These are phyloP conservation scores for Penaeus chinensis DNA, from an alignment of 1,140 invertebrate species.

Conservation along the genomic window DNA sequence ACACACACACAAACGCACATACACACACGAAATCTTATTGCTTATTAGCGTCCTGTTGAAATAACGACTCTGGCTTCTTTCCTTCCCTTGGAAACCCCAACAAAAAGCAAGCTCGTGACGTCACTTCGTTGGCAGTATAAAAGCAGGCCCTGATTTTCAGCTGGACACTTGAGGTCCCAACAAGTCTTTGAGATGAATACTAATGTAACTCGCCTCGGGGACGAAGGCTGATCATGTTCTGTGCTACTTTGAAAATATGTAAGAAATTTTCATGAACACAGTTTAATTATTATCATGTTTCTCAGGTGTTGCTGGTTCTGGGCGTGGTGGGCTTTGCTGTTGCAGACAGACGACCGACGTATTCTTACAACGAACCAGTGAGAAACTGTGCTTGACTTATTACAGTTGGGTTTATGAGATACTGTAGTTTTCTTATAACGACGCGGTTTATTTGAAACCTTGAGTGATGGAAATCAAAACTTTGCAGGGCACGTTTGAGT, in stretches of 20 bases:
- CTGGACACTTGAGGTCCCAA: not conserved
- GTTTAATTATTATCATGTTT: not conserved
- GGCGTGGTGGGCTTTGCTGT: not conserved
- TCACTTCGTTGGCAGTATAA: not conserved
- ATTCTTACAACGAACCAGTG: not conserved
- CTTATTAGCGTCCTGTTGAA: no score
- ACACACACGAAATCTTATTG: no score
- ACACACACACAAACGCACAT: no score
- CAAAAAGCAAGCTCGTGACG: conserved; percentile 5
- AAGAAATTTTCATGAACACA: not conserved
- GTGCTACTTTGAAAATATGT: no score
- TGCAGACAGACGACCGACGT: not conserved
- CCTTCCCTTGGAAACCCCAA: not conserved
- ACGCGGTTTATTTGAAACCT: not conserved
- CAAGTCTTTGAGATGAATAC: not conserved
- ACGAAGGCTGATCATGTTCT: no score
- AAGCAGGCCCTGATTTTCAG: not conserved
- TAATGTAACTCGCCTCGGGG: no score
- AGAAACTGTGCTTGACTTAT: no score
- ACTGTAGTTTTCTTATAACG: not conserved
- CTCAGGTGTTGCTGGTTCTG: not conserved
- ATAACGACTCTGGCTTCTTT: no score
- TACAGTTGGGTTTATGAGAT: not conserved
- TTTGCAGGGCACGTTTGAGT: not conserved
- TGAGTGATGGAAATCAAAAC: no score